phyloP scores from a whole-genome alignment of 2,888 invertebrate genomes.

The Stenolophus ochropezus region DNA sequence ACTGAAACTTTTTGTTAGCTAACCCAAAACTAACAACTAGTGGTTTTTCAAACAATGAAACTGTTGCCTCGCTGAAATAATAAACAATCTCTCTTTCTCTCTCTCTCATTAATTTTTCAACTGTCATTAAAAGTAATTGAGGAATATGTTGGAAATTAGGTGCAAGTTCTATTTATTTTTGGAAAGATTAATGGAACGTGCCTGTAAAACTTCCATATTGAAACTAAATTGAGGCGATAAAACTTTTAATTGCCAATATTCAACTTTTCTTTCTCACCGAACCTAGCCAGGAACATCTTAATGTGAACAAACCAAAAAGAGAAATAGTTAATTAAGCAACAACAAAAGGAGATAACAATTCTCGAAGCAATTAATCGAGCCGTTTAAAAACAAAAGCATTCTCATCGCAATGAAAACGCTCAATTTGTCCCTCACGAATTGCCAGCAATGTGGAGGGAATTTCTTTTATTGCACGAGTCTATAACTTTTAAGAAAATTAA shows the following conservation, averaged over 20 bases:
- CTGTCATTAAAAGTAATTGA: too few relatives aligned
- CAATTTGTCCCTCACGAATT: conserved; percentile 10
- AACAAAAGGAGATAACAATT: conserved; percentile 4
- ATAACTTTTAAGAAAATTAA: background rate
- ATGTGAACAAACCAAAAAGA: background rate
- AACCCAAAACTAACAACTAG: too few relatives aligned
- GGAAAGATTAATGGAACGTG: background rate
- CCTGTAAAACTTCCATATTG: background rate
- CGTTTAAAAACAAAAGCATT: conserved; percentile 21
- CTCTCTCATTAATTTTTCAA: too few relatives aligned
- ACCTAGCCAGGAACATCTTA: background rate
- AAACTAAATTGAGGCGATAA: background rate
- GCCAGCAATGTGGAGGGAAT: background rate
- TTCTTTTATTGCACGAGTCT: background rate
- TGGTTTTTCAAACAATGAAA: too few relatives aligned
- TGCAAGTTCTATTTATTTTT: background rate
- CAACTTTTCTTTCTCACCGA: background rate
- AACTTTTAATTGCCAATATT: conserved; percentile 34
- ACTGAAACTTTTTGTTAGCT: too few relatives aligned
- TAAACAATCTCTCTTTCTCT: too few relatives aligned
- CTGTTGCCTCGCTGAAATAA: too few relatives aligned
- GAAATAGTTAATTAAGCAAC: conserved; percentile 11
- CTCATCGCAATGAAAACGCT: background rate
- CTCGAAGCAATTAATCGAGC: conserved; percentile 1
- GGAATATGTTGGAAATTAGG: too few relatives aligned